Percentiles rank a stretch among this genome's conserved stretches.
Conservation (phyloP, 2,888 invertebrate species). For the Stenchaetothrips biformis region DNA sequence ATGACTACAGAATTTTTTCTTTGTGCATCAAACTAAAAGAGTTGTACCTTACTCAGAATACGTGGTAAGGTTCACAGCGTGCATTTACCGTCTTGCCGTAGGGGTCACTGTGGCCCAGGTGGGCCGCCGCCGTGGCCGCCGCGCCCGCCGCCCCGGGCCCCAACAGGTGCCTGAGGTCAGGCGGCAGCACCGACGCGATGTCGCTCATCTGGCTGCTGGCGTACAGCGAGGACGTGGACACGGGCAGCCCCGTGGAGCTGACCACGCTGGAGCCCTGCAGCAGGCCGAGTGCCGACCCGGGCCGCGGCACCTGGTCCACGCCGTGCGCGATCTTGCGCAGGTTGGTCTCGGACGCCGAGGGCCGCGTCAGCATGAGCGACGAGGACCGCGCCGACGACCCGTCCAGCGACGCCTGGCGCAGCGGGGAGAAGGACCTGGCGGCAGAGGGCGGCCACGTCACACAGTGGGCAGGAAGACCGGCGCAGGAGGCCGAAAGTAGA, state of each 20-base stretch:
- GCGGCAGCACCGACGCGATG: slow-evolving; percentile 46
- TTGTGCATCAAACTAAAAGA: too few species aligned
- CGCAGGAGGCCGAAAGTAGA: too few species aligned
- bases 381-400: slow-evolving; percentile 39
- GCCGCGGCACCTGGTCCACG: slow-evolving; percentile 44
- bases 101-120: neutral
- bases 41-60: too few species aligned
- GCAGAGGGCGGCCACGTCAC: neutral
- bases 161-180: slow-evolving; percentile 46
- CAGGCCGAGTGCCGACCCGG: slow-evolving; percentile 47
- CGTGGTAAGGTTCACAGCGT: neutral
- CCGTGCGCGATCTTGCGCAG: slow-evolving; percentile 45
- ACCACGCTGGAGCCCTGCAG: slow-evolving; percentile 47
- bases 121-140: neutral
- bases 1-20: too few species aligned
- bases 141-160: slow-evolving; percentile 33
- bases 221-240: slow-evolving; percentile 41
- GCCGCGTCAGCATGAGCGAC: slow-evolving; percentile 44
- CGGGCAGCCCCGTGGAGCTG: slow-evolving; percentile 44
- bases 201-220: slow-evolving; percentile 42
- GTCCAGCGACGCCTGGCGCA: slow-evolving; percentile 43
- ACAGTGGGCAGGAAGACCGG: too few species aligned
- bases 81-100: neutral
- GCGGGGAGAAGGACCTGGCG: slow-evolving; percentile 43
- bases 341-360: slow-evolving; percentile 49